A percentile compares a stretch with the other conserved stretches of the same genome.
phyloP scores from a whole-genome alignment of 2,797 vertebrate genomes.

The Heliangelus exortis region DNA sequence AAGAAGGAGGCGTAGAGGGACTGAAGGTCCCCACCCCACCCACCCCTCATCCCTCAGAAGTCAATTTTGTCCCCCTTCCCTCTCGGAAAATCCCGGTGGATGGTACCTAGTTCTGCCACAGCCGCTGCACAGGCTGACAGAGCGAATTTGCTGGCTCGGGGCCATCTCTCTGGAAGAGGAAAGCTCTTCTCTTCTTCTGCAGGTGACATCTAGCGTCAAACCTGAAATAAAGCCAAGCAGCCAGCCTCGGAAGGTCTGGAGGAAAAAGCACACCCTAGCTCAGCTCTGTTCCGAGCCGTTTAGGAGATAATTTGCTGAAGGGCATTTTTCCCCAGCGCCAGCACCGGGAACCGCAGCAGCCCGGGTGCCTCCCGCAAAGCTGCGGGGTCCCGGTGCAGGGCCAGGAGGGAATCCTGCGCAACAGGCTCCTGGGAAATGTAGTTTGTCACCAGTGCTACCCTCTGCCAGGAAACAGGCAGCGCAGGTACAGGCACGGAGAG shows the following conservation, averaged over 20 bases:
- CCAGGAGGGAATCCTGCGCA: background rate
- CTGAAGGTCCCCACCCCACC: background rate
- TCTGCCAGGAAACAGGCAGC: background rate
- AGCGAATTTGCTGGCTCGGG: conserved; percentile 81
- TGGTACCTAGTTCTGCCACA: conserved; percentile 86
- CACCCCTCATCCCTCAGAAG: background rate
- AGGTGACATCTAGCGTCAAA: conserved; percentile 68
- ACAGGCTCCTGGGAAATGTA: conserved; percentile 75
- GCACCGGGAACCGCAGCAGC: background rate
- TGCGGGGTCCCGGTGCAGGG: background rate
- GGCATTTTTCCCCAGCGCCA: background rate
- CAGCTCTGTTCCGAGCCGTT: background rate
- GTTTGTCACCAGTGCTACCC: background rate
- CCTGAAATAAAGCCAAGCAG: background rate
- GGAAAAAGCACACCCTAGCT: background rate
- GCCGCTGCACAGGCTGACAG: conserved; percentile 84
- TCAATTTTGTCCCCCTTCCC: background rate
- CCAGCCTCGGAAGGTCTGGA: background rate
- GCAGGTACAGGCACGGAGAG: background rate
- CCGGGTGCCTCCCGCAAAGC: background rate
- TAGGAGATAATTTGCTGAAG: background rate
- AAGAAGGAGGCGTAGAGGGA: background rate
- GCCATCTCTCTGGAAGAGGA: conserved; percentile 75
- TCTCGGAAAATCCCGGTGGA: background rate
- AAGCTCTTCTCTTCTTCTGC: conserved; percentile 64